Base-by-base conservation (phyloP, 2,888 invertebrate species). In the Limnephilus lunatus region DNA sequence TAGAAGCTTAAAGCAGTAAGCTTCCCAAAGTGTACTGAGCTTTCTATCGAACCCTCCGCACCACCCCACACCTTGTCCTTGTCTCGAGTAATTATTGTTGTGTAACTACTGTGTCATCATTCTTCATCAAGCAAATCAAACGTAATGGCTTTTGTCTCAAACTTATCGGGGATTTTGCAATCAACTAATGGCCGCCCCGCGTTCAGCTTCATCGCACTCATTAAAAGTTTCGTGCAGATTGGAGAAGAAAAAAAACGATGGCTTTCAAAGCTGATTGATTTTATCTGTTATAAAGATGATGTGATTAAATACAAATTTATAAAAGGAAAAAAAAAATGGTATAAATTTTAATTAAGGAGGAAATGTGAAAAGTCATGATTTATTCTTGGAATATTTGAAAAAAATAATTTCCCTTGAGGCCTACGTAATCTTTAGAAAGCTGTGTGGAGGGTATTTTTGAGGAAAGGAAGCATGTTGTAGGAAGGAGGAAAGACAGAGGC, bases 121-220 rank as follows among this genome's bases (percentile, higher is more conserved):
- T 93, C 93, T 93, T 93, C 93, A 92, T 93, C 93, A 93, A 87
- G 85, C 39, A 91, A 91, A 93, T 92, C 93, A 92, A 92, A 91
- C 92, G 31, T 90, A 93, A 93, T 92, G 92, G 92, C 92, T 93
- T 91, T 93, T 93, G 93, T 93, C 90, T 92, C 93, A 81, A 91
- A 89, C 87, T 91, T 92, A 91, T 92, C 85, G 91, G 83, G 85
- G 89, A 89, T 90, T 93, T 93, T 15, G 92, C 90, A 93, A 93
- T 93, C 92, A 93, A 81, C 93, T 93, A 93, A 93, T 92, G 92
- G 92, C 53, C 48, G 35, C 48, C 48, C 48, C 48, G 30, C 48
- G 35, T 89, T 80, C 30, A 30, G 35, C 85, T 87, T 89, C 86
- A 90, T 90, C 85, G 68, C 48, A 92, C 25, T 90, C 91, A 88